Base-by-base conservation (phyloP, 2,113 vertebrate genomes). In the Salvelinus namaycush region DNA sequence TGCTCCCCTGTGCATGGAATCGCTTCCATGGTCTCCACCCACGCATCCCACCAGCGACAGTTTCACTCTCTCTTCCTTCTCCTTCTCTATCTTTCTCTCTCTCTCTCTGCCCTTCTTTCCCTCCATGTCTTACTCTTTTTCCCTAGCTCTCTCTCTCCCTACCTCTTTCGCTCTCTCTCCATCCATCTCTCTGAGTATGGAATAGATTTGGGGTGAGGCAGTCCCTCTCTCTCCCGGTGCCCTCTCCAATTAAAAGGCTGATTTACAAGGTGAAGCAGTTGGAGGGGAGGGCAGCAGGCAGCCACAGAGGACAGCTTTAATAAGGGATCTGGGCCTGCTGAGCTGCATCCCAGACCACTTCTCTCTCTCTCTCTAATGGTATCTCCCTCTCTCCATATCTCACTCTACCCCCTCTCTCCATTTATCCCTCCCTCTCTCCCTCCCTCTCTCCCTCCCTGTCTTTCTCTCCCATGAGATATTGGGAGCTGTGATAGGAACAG, bases 181-280 rank as follows among this genome's bases (percentile, higher is more conserved):
- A 39, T 68, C 67, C 20, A n/a, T 66, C 64, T 66, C 24, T 27
- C 71, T 31, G 51, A 24, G 14, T 74, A 27, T 48, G 70, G 39
- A 68, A 44, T 34, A 64, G 44, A 70, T 78, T 77, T 76, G 81
- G 84, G 86, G 79, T 81, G 84, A 86, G 82, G 76, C 78, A 59
- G 80, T 79, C 86, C 86, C 86, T 62, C 18, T 86, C 87, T 86
- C 73, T 79, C 80, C 77, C 72, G 69, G 77, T 88, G 89, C 88
- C 87, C 87, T 86, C 86, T 89, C 90, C 89, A 93, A 93, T 93
- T 93, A 93, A 91, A 90, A 86, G 81, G 79, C 82, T 89, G 91
- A 93, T 93, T 91, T 92, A 92, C 88, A 92, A 86, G 87, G 88
- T 83, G 88, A 90, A 83, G 81, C 85, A 90, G 89, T 90, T 88